phyloP scores from a whole-genome alignment of 2,113 vertebrate genomes.

The Orycteropus afer region DNA sequence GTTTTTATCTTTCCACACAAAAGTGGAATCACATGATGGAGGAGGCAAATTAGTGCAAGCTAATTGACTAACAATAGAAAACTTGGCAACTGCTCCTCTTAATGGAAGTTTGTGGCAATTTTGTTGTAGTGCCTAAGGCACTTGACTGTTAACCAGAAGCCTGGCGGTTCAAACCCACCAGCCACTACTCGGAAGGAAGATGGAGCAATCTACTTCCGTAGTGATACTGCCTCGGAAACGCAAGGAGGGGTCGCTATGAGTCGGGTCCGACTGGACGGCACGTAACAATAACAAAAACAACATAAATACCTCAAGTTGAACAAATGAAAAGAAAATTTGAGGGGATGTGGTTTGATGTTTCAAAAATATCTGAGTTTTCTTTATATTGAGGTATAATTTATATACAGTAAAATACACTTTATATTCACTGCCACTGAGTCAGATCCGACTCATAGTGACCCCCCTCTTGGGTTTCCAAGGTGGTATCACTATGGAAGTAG shows the following conservation, averaged over 20 bases:
- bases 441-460: no score
- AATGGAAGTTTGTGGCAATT: neutral
- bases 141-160: no score
- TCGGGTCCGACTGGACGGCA: no score
- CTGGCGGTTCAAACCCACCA: no score
- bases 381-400: neutral
- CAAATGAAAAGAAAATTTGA: constrained; percentile 34
- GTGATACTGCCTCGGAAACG: no score
- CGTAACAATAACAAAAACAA: no score
- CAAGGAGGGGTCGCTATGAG: no score
- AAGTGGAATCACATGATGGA: neutral
- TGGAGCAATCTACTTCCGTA: no score
- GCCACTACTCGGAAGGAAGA: no score
- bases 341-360: neutral
- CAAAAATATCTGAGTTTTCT: constrained; percentile 26
- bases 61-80: constrained; percentile 49
- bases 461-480: no score
- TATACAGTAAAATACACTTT: neutral
- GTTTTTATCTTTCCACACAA: constrained; percentile 9
- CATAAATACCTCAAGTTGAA: constrained; percentile 44
- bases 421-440: no score
- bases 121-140: constrained; percentile 51
- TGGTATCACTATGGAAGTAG: no score
- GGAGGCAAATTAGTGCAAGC: constrained; percentile 9
- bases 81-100: constrained; percentile 9